phyloP scores from a whole-genome alignment of 1,140 invertebrate genomes.

The Antheraea pernyi region DNA sequence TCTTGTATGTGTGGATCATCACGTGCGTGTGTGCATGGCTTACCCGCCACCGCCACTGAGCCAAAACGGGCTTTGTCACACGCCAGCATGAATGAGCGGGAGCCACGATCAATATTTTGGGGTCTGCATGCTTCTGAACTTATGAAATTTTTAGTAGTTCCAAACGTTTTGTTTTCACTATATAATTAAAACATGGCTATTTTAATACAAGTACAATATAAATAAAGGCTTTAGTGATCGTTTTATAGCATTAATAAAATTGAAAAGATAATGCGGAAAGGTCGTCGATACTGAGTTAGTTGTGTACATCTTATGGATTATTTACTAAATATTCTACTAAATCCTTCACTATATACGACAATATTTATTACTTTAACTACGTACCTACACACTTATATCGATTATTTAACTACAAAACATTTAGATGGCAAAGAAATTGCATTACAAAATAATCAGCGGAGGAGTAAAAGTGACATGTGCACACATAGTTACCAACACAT shows the following conservation, averaged over 20 bases:
- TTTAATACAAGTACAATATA: neutral
- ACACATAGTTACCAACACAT: constrained; percentile 34
- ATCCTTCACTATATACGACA: constrained; percentile 2
- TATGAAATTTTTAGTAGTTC: constrained; percentile 76
- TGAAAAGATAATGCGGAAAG: neutral
- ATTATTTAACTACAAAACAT: constrained; percentile 50
- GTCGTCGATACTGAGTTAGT: too few species aligned
- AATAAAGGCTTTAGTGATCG: neutral
- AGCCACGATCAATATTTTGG: constrained; percentile 75
- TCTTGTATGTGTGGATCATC: constrained; percentile 33
- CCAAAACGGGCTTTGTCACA: constrained; percentile 68
- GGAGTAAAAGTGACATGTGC: neutral
- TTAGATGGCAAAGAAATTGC: constrained; percentile 50
- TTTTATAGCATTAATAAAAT: neutral
- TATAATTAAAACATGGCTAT: constrained; percentile 50
- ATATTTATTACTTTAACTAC: constrained; percentile 9
- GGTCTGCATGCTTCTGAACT: constrained; percentile 60
- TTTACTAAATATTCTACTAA: neutral
- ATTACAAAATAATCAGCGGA: constrained; percentile 42
- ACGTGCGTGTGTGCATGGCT: constrained; percentile 48
- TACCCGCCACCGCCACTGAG: constrained; percentile 34
- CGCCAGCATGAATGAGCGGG: constrained; percentile 68
- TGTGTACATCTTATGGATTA: neutral
- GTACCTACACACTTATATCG: constrained; percentile 37
- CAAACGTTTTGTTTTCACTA: constrained; percentile 46